Percentiles rank a stretch among this genome's conserved stretches.
Conservation (phyloP, 2,113 vertebrate genomes). For the Oxyruncus cristatus region DNA sequence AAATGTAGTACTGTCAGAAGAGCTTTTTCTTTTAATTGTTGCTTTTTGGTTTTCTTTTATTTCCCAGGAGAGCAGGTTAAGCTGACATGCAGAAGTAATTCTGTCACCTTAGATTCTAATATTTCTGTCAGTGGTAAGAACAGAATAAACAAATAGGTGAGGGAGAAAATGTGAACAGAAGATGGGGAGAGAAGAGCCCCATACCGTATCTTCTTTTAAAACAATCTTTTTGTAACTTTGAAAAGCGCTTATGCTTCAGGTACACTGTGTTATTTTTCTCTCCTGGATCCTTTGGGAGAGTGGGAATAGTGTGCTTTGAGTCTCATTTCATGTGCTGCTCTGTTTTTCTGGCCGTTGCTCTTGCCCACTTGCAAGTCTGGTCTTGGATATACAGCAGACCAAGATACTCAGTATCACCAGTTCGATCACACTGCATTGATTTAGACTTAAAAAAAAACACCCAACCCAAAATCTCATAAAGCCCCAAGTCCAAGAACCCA, state of each 20-base stretch:
- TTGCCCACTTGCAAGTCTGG: background rate
- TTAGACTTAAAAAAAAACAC: background rate
- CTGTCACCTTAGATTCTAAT: conserved; percentile 1
- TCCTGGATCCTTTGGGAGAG: background rate
- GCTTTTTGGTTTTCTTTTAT: background rate
- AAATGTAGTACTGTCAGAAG: background rate
- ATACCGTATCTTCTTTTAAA: background rate
- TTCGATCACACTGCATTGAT: background rate
- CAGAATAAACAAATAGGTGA: conserved; percentile 28
- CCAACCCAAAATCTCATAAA: background rate
- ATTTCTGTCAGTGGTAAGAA: background rate
- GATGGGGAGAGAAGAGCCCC: background rate
- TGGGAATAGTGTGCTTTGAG: background rate
- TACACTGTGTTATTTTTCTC: background rate
- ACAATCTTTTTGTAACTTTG: background rate
- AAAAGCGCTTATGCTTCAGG: conserved; percentile 13
- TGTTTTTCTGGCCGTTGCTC: background rate
- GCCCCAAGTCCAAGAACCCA: background rate
- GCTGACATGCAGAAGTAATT: conserved; percentile 2
- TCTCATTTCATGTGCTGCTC: background rate
- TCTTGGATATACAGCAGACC: background rate
- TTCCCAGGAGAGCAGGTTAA: background rate
- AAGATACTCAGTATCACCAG: background rate
- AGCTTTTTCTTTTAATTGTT: background rate
- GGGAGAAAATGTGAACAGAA: background rate